phyloP scores from a whole-genome alignment of 30 jellyfish, hydroid and myxozoan genomes.

The Phacellophora camtschatica region DNA sequence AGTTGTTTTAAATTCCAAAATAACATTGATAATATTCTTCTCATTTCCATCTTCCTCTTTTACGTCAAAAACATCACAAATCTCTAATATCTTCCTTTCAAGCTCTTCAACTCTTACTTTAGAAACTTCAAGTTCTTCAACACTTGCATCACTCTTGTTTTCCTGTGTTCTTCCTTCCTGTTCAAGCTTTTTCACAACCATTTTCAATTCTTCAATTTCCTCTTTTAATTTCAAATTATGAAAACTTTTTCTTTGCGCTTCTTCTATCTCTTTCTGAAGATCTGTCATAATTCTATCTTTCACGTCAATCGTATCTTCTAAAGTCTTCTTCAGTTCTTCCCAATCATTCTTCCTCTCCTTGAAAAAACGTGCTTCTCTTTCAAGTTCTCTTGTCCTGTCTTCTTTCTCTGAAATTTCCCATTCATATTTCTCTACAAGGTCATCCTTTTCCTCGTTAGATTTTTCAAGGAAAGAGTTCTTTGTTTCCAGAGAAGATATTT shows the following conservation, averaged over 20 bases:
- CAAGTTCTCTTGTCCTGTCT: constrained; percentile 46
- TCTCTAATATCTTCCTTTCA: not conserved
- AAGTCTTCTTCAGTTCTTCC: constrained; percentile 62
- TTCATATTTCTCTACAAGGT: constrained; percentile 43
- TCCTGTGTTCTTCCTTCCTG: constrained; percentile 1
- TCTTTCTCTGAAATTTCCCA: constrained; percentile 73
- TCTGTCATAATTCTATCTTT: constrained; percentile 58
- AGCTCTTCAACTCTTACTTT: not conserved
- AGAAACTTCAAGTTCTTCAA: not conserved
- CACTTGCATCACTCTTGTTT: not conserved
- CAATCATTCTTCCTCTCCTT: constrained; percentile 44
- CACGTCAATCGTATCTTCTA: constrained; percentile 77
- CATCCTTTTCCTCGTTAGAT: constrained; percentile 29
- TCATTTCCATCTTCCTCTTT: not conserved
- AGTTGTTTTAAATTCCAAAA: not conserved
- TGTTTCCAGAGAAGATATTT: not conserved
- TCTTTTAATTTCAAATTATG: not conserved
- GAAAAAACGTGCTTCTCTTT: constrained; percentile 11
- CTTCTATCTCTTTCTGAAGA: constrained; percentile 37
- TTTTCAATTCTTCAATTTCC: not conserved
- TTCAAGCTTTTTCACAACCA: not conserved
- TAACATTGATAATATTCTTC: not conserved
- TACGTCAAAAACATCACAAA: not conserved
- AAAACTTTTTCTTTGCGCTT: not conserved
- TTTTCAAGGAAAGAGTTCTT: constrained; percentile 2